phyloP scores from a whole-genome alignment of 2,888 invertebrate genomes.

The Leucophenga maculata region DNA sequence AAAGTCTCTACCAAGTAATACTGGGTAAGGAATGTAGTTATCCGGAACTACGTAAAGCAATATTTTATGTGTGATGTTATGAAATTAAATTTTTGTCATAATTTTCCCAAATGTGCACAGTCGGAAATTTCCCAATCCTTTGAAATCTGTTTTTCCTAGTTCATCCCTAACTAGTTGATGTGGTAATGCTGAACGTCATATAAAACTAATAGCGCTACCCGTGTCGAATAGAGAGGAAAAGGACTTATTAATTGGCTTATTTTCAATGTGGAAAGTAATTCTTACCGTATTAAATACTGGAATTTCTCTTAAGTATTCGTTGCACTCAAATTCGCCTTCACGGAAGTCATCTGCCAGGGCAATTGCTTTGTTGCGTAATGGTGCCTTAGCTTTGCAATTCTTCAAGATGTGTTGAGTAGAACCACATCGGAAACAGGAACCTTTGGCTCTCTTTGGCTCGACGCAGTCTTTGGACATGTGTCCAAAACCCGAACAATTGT shows the following conservation, averaged over 20 bases:
- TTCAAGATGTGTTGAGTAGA: not conserved
- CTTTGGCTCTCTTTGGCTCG: not conserved
- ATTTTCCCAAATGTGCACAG: not conserved
- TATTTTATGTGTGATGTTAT: not conserved
- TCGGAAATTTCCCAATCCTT: constrained; percentile 13
- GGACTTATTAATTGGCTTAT: not conserved
- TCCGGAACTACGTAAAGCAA: not conserved
- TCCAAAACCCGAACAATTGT: constrained; percentile 21
- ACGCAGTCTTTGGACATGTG: not conserved
- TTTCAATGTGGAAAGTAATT: not conserved
- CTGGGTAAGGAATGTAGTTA: not conserved
- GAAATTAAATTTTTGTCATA: not conserved
- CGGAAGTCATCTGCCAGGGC: not conserved
- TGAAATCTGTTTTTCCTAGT: not conserved
- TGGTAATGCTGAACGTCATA: constrained; percentile 5
- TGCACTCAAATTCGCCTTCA: no score
- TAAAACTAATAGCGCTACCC: constrained; percentile 32
- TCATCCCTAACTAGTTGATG: not conserved
- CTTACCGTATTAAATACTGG: constrained; percentile 24
- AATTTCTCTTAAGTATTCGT: not conserved
- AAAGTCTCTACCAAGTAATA: not conserved
- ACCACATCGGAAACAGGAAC: not conserved
- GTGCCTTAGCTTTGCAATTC: not conserved
- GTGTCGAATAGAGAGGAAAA: constrained; percentile 33
- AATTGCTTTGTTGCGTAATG: no score